Percentiles rank a stretch among this genome's conserved stretches.
Evolutionary conservation across 1,140 invertebrate genomes (phyloP).

Genomic region (Danaus melanippus): DNA sequence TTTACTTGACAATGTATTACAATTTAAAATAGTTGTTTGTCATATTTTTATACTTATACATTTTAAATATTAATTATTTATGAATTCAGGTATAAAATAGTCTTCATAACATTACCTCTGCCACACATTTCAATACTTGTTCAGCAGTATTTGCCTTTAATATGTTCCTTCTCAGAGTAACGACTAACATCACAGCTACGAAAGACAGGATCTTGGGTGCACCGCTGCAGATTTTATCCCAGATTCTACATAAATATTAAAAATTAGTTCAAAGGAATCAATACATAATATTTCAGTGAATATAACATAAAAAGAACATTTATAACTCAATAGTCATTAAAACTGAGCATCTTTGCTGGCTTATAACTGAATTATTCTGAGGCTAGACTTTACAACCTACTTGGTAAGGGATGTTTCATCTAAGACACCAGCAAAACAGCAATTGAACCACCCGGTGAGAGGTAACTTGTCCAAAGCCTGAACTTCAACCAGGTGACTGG

Average conservation of each 20-base stretch:
- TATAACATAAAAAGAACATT: too few relatives aligned
- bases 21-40: neutral
- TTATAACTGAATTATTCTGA: too few relatives aligned
- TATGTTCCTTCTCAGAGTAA: conserved; percentile 78
- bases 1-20: conserved; percentile 9
- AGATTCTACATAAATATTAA: conserved; percentile 76
- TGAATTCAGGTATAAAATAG: neutral
- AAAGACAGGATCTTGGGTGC: conserved; percentile 86
- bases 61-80: conserved; percentile 2
- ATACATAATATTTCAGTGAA: too few relatives aligned
- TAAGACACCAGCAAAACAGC: conserved; percentile 85
- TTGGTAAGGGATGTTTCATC: conserved; percentile 83
- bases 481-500: conserved; percentile 73
- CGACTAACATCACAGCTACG: conserved; percentile 81
- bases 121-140: conserved; percentile 76
- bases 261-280: too few relatives aligned
- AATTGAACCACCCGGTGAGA: conserved; percentile 82
- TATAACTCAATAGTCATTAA: too few relatives aligned
- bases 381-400: conserved; percentile 56
- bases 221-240: conserved; percentile 90
- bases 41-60: too few relatives aligned
- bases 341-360: too few relatives aligned
- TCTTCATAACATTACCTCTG: conserved; percentile 71
- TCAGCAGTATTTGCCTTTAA: conserved; percentile 75
- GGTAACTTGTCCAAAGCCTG: conserved; percentile 75